These are phyloP conservation scores for Drosophila setifemur DNA, from an alignment of 1,140 invertebrate genomes.

Conservation along the genomic window DNA sequence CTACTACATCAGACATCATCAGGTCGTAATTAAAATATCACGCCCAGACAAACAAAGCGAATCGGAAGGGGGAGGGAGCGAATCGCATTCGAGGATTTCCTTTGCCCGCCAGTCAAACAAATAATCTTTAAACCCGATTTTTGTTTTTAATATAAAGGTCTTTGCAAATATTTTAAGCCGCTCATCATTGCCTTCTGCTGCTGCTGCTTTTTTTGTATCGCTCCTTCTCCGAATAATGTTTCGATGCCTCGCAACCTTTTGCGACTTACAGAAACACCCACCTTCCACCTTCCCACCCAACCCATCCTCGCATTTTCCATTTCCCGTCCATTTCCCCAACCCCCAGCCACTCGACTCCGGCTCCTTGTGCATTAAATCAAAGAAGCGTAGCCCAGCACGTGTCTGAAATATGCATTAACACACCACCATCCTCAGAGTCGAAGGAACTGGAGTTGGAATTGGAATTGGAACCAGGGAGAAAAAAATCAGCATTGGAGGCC, in stretches of 20 bases:
- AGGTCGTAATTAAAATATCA: conserved; percentile 76
- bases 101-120: conserved; percentile 43
- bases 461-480: conserved; percentile 4
- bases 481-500: conserved; percentile 24
- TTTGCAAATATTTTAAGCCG: conserved; percentile 77
- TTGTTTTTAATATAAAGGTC: conserved; percentile 67
- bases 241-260: conserved; percentile 3
- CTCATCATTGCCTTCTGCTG: conserved; percentile 63
- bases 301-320: conserved; percentile 1
- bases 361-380: conserved; percentile 63
- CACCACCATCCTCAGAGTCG: conserved; percentile 44
- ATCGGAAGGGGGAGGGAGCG: neutral
- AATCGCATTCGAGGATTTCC: neutral
- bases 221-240: no score
- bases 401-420: conserved; percentile 80
- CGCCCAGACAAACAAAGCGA: conserved; percentile 65
- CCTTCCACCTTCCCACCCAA: neutral
- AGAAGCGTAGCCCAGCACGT: conserved; percentile 76
- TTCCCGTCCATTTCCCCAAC: neutral
- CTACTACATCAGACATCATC: conserved; percentile 49
- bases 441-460: neutral
- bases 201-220: conserved; percentile 4
- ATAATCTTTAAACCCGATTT: conserved; percentile 69
- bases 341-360: neutral
- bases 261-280: neutral